Evolutionary conservation across 2,888 invertebrate genomes (phyloP), one percentile per base, ranked within the genome.

Genomic region (Drosophila percnosoma): DNA sequence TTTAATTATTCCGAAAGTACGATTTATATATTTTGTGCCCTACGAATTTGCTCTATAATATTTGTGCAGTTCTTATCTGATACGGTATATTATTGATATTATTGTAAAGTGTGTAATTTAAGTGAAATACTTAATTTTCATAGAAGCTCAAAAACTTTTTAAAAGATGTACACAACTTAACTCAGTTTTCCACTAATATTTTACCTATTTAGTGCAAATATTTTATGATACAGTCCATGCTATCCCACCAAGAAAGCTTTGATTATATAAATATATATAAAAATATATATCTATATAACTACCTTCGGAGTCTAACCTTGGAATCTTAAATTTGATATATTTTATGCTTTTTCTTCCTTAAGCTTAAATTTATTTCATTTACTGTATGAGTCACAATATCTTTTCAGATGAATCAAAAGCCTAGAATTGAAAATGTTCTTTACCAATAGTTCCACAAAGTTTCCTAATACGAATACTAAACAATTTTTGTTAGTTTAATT

Each of bases 121-220:
- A 5, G 5, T 5, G 40, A n/a, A n/a, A n/a, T n/a, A 11, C n/a
- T 6, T 40, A n/a, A 0, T 40, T 42, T 42, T 3, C 13, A 3
- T 6, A 13, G 6, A 21, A 21, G 11, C 42, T 31, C 31, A 31
- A 21, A 21, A 21, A 42, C 38, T 2, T n/a, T 40, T 21, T 21
- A 21, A 21, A 10, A 4, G 2, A 0, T 13, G 11, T 4, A 18
- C 2, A 15, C 15, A 36, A 18, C 36, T 18, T n/a, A 38, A 38
- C 38, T 1, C 1, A 4, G n/a, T 8, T 2, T 4, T n/a, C 8
- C n/a, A n/a, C 0, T 0, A n/a, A 11, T 42, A 1, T 3, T 21
- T 6, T 21, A 11, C 10, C 38, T n/a, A 42, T 42, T 42, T 21
- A 21, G n/a, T 6, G 11, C 3, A 11, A 21, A 11, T 11, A 42